These are phyloP conservation scores for Chaetogeoica ovagalla DNA, from an alignment of 2,888 invertebrate species.

Conservation along the genomic window DNA sequence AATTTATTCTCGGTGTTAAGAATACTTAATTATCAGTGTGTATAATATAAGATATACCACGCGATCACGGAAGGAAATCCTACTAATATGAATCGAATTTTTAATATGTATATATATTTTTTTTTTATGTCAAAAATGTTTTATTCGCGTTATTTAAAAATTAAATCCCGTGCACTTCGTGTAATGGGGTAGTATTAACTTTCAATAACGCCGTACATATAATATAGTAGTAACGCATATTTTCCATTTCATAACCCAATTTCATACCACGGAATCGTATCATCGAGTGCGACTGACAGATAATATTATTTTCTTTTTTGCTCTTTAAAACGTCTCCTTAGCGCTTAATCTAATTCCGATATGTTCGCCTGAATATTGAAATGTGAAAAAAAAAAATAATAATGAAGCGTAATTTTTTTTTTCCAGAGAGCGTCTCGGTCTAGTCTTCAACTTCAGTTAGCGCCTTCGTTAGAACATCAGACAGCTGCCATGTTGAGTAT, in stretches of 20 bases:
- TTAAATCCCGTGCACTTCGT: background rate
- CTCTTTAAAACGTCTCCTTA: background rate
- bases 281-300: slow-evolving; percentile 29
- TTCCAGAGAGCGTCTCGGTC: slow-evolving; percentile 76
- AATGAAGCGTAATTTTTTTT: slow-evolving; percentile 47
- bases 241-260: background rate
- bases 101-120: background rate
- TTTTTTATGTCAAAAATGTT: background rate
- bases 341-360: background rate
- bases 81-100: no score
- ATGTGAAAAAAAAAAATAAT: background rate
- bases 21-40: no score
- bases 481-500: slow-evolving; percentile 95
- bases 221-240: slow-evolving; percentile 2
- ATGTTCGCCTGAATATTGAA: background rate
- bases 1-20: no score
- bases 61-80: no score
- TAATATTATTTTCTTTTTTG: slow-evolving; percentile 33
- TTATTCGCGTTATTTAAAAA: background rate
- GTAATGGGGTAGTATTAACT: background rate
- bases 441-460: slow-evolving; percentile 87
- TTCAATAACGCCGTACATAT: background rate
- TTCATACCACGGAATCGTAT: background rate
- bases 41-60: no score
- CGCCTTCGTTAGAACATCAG: slow-evolving; percentile 95